Percentiles rank a stretch among this genome's conserved stretches.
phyloP scores from a whole-genome alignment of 37 sponge, comb jelly and placozoan genomes.

The Eunapius fragilis region DNA sequence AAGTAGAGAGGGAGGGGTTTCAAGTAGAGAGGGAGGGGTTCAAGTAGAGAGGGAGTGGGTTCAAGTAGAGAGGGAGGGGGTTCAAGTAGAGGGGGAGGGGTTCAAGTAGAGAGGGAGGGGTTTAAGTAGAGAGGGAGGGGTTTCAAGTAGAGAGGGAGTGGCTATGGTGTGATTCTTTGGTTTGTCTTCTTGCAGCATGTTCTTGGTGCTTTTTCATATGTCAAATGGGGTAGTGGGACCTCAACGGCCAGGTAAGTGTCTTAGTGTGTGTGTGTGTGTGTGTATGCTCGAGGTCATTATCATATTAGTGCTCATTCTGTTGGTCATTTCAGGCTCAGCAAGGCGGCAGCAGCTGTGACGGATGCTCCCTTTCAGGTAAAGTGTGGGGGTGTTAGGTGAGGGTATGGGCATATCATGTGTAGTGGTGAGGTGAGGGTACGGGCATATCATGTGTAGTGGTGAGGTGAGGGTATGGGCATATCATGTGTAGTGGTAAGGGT shows the following conservation, averaged over 20 bases:
- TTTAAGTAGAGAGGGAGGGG: too few species aligned
- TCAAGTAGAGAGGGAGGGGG: too few species aligned
- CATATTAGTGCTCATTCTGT: background rate
- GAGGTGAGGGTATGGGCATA: too few species aligned
- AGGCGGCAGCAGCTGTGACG: conserved; percentile 45
- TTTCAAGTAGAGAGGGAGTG: too few species aligned
- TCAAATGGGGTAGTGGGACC: conserved; percentile 63
- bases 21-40: too few species aligned
- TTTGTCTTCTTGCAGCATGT: conserved; percentile 13
- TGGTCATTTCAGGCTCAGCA: conserved; percentile 43
- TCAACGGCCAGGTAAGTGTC: conserved; percentile 29
- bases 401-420: background rate
- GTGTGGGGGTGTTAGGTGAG: background rate
- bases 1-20: too few species aligned
- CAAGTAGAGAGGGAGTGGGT: too few species aligned
- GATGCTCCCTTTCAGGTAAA: conserved; percentile 56
- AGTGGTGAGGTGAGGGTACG: background rate
- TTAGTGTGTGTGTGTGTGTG: background rate
- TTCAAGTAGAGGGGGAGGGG: too few species aligned
- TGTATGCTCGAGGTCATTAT: background rate
- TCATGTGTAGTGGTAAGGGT: too few species aligned
- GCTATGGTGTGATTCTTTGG: background rate
- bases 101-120: too few species aligned
- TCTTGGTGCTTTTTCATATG: conserved; percentile 19
- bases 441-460: too few species aligned